Evolutionary conservation across 2,888 invertebrate species (phyloP).

Genomic region (Teleiodes luculella): DNA sequence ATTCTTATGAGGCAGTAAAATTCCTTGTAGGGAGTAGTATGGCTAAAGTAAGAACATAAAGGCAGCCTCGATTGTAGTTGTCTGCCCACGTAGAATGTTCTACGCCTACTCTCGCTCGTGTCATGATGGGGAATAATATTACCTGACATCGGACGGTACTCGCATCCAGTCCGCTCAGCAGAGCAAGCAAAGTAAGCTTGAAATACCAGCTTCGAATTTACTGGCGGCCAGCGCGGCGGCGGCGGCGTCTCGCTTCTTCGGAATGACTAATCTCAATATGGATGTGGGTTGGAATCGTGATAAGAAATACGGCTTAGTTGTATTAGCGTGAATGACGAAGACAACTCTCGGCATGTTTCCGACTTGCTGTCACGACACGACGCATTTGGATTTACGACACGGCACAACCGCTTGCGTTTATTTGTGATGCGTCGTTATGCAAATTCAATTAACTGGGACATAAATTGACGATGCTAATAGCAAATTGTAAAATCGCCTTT

Average conservation of each 20-base stretch:
- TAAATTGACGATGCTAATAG: conserved; percentile 18
- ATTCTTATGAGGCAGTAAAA: conserved; percentile 46
- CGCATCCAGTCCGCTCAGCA: conserved; percentile 13
- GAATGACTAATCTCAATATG: conserved; percentile 2
- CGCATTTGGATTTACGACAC: conserved; percentile 38
- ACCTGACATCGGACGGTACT: conserved; percentile 46
- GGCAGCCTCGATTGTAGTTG: conserved; percentile 42
- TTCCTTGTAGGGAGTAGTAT: conserved; percentile 49
- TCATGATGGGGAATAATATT: conserved; percentile 62
- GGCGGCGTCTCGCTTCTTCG: background rate
- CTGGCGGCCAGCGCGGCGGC: too few relatives aligned
- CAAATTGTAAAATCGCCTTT: conserved; percentile 12
- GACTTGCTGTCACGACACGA: conserved; percentile 21
- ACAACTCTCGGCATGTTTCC: conserved; percentile 22
- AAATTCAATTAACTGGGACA: conserved; percentile 34
- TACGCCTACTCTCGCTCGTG: conserved; percentile 56
- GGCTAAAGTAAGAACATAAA: conserved; percentile 45
- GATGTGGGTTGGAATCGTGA: conserved; percentile 4
- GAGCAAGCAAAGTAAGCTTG: too few relatives aligned
- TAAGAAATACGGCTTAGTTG: background rate
- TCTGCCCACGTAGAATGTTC: conserved; percentile 38
- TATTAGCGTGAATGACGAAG: conserved; percentile 2
- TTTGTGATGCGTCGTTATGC: conserved; percentile 33
- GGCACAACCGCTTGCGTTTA: conserved; percentile 31
- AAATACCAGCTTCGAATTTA: background rate